phyloP scores from a whole-genome alignment of 1,140 invertebrate species.

The Leptinotarsa texana region DNA sequence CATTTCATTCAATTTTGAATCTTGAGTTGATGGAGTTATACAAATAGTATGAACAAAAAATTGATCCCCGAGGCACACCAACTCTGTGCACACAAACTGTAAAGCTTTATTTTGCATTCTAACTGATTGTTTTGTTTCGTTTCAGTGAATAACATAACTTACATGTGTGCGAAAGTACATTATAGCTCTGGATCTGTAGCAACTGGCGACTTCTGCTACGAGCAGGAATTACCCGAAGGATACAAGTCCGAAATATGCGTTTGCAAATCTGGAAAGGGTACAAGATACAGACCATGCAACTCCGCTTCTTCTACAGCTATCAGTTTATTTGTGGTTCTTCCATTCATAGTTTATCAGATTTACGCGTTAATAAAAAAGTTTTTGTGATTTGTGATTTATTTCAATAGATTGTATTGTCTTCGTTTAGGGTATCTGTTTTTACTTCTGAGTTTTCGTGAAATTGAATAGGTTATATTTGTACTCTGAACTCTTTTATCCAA shows the following conservation, averaged over 20 bases:
- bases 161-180: slow-evolving; percentile 24
- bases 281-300: slow-evolving; percentile 16
- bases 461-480: no score
- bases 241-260: slow-evolving; percentile 24
- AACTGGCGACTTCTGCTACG: slow-evolving; percentile 4
- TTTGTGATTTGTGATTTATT: no score
- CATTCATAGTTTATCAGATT: background rate
- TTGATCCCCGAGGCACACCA: no score
- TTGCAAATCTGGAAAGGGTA: slow-evolving; percentile 11
- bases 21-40: no score
- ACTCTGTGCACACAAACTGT: no score
- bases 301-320: background rate
- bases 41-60: no score
- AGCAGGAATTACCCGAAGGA: slow-evolving; percentile 16
- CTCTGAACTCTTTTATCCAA: no score
- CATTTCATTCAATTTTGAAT: no score
- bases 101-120: no score
- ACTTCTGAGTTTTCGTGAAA: no score
- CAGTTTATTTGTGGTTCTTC: background rate
- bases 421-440: no score
- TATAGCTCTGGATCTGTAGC: background rate
- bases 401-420: no score
- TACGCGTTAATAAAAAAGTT: background rate
- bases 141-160: slow-evolving; percentile 21
- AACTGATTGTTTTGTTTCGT: background rate